phyloP scores from a whole-genome alignment of 2,888 invertebrate species.

The Zele albiditarsus region DNA sequence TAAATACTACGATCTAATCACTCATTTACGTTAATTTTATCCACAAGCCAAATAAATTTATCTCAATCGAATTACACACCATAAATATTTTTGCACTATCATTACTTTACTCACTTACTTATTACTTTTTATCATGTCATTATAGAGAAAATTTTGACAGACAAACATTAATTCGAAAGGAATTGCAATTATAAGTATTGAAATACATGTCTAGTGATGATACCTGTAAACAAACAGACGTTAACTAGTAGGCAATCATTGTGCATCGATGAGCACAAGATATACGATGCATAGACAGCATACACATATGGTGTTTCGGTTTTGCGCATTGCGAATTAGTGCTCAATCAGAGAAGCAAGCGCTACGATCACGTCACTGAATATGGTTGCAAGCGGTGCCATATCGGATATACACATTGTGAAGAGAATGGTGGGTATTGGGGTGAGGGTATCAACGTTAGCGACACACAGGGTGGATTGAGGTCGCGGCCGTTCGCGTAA shows the following conservation, averaged over 20 bases:
- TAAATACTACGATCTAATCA: slow-evolving; percentile 23
- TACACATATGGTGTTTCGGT: slow-evolving; percentile 3
- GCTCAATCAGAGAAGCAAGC: slow-evolving; percentile 16
- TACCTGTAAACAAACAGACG: not conserved
- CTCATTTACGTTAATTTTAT: slow-evolving; percentile 6
- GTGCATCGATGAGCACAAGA: not conserved
- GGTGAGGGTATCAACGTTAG: slow-evolving; percentile 6
- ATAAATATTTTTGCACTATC: too few species aligned
- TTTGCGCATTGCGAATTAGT: slow-evolving; percentile 12
- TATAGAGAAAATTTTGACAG: too few species aligned
- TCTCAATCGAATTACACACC: not conserved
- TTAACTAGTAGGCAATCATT: not conserved
- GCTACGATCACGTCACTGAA: not conserved
- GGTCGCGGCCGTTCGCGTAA: slow-evolving; percentile 23
- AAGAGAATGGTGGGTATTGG: not conserved
- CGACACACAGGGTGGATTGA: slow-evolving; percentile 12
- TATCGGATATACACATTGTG: not conserved
- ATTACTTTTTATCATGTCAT: too few species aligned
- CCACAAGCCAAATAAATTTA: slow-evolving; percentile 5
- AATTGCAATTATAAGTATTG: not conserved
- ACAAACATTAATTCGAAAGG: too few species aligned
- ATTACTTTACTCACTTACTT: too few species aligned
- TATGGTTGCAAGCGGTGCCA: not conserved
- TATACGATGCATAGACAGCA: not conserved
- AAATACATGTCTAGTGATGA: not conserved